Evolutionary conservation across 2,888 invertebrate genomes (phyloP).

Genomic region (Cephus sareptanus): DNA sequence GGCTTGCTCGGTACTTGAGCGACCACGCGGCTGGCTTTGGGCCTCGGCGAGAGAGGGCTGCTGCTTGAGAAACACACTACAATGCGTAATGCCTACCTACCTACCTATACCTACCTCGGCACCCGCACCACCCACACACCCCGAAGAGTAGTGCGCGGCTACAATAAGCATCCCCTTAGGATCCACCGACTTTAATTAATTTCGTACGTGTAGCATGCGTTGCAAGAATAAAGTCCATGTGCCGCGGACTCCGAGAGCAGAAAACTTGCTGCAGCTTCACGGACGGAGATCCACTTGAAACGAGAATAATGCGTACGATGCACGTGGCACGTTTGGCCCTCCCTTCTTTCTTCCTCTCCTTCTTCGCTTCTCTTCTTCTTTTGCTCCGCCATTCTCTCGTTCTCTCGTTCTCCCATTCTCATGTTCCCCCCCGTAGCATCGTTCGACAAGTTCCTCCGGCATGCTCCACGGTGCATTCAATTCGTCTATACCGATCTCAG

Average conservation of each 20-base stretch:
- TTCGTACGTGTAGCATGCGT: constrained; percentile 51
- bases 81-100: constrained; percentile 20
- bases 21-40: constrained; percentile 25
- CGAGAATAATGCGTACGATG: constrained; percentile 52
- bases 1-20: constrained; percentile 31
- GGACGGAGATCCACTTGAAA: constrained; percentile 47
- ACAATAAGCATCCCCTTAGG: constrained; percentile 44
- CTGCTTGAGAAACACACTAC: constrained; percentile 25
- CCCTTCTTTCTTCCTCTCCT: constrained; percentile 9
- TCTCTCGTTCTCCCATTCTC: constrained; percentile 5
- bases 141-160: constrained; percentile 21
- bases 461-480: not conserved
- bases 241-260: constrained; percentile 17
- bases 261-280: not conserved
- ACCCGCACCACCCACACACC: constrained; percentile 21
- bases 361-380: not conserved
- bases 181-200: constrained; percentile 61
- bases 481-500: constrained; percentile 8
- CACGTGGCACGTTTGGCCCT: constrained; percentile 46
- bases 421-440: not conserved
- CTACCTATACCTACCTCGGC: constrained; percentile 5
- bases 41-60: constrained; percentile 7
- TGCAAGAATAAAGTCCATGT: constrained; percentile 46
- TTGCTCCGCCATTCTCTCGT: not conserved
- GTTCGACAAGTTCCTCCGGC: not conserved